Conservation (phyloP, 2,888 invertebrate species). For the Epicampocera succincta region DNA sequence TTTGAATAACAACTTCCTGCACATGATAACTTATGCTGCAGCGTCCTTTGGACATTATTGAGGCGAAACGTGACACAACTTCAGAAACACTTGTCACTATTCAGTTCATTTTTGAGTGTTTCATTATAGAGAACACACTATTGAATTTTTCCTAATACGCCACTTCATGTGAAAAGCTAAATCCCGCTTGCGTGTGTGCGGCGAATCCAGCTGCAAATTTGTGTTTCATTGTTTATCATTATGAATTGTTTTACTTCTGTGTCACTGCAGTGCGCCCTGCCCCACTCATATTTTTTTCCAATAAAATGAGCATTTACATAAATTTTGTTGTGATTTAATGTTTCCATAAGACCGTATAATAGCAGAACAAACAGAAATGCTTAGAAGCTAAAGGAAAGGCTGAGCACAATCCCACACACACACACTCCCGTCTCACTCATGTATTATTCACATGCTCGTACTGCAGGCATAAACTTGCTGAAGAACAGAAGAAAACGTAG, state of each 20-base stretch:
- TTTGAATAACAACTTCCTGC: too few species aligned
- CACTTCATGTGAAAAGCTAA: too few species aligned
- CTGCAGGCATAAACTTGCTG: constrained; percentile 36
- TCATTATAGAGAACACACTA: too few species aligned
- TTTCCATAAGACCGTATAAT: constrained; percentile 16
- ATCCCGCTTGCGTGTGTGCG: not conserved
- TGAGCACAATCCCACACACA: not conserved
- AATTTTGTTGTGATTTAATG: constrained; percentile 52
- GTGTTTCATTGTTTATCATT: constrained; percentile 35
- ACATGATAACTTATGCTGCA: too few species aligned
- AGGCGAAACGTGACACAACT: too few species aligned
- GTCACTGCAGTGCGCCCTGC: constrained; percentile 17
- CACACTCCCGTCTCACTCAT: constrained; percentile 23
- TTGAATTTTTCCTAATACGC: too few species aligned
- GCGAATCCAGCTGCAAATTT: not conserved
- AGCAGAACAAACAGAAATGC: not conserved
- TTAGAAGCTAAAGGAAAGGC: not conserved
- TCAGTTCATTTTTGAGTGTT: too few species aligned
- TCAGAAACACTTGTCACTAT: too few species aligned
- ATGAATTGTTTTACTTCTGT: constrained; percentile 32
- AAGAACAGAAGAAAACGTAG: not conserved
- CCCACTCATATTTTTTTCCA: constrained; percentile 15
- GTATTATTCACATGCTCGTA: constrained; percentile 45
- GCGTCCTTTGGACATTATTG: too few species aligned
- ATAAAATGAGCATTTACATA: constrained; percentile 56